These are phyloP conservation scores for Muscidifurax raptorellus DNA, from an alignment of 1,140 invertebrate genomes.

Conservation along the genomic window DNA sequence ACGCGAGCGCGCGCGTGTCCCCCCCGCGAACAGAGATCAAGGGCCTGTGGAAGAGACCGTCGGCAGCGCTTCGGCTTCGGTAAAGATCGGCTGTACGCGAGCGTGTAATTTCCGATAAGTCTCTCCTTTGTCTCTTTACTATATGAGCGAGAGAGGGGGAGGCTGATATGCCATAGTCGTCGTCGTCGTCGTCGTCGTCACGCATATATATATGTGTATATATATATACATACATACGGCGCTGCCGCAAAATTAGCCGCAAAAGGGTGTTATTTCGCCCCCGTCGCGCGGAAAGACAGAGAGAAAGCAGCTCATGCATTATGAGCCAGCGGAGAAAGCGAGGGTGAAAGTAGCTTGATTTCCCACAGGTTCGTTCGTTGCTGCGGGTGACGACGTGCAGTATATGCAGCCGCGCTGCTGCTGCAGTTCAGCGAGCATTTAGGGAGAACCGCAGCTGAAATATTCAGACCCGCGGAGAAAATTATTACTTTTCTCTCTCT, in stretches of 20 bases:
- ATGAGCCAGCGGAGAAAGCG: slow-evolving; percentile 64
- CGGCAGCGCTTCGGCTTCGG: neutral
- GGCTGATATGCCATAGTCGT: too few species aligned
- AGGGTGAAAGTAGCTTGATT: neutral
- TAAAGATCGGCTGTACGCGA: slow-evolving; percentile 1
- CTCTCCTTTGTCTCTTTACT: neutral
- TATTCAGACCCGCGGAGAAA: neutral
- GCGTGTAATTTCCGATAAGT: slow-evolving; percentile 23
- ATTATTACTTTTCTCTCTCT: neutral
- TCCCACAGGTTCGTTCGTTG: neutral
- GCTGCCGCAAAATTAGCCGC: slow-evolving; percentile 69
- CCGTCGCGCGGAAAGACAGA: slow-evolving; percentile 55
- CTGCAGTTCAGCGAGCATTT: slow-evolving; percentile 2
- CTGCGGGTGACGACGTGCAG: neutral
- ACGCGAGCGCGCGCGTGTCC: neutral
- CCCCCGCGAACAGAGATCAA: neutral
- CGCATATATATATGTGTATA: neutral
- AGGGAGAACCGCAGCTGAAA: neutral
- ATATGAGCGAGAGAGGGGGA: neutral
- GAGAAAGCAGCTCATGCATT: slow-evolving; percentile 63
- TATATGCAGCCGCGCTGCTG: neutral
- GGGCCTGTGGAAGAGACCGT: neutral
- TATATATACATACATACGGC: neutral
- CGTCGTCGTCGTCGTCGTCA: neutral
- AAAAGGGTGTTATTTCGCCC: slow-evolving; percentile 72